phyloP scores from a whole-genome alignment of 1,140 invertebrate species.

The Olivierus martensii region DNA sequence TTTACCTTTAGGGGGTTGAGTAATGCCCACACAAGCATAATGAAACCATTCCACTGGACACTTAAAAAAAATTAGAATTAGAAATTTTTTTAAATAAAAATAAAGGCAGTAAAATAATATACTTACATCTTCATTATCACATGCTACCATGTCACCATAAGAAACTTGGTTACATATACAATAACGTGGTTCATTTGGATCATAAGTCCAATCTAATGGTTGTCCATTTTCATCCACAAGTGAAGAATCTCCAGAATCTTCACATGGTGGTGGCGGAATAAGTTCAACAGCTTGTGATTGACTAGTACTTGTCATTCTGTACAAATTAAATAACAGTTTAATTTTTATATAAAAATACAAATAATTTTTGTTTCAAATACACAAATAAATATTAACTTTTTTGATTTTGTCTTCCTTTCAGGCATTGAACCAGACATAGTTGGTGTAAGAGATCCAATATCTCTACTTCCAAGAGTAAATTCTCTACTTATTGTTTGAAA shows the following conservation, averaged over 20 bases:
- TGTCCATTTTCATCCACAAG: conserved; percentile 26
- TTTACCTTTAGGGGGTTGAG: conserved; percentile 89
- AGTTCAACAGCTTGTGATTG: neutral
- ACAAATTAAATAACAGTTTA: conserved; percentile 1
- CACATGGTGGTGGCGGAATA: conserved; percentile 14
- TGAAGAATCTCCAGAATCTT: conserved; percentile 32
- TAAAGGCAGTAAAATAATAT: neutral
- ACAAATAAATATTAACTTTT: conserved; percentile 1
- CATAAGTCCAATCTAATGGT: conserved; percentile 37
- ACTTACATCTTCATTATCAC: conserved; percentile 89
- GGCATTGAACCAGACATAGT: conserved; percentile 2
- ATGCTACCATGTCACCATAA: conserved; percentile 98
- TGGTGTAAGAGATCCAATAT: conserved; percentile 14
- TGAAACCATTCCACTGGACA: conserved; percentile 99
- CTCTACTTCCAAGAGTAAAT: conserved; percentile 17
- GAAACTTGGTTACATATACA: conserved; percentile 97
- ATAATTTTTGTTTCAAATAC: too few relatives aligned
- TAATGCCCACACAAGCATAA: conserved; percentile 92
- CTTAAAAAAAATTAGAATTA: conserved; percentile 37
- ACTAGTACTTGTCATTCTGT: neutral
- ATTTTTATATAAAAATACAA: neutral
- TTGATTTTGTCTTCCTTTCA: conserved; percentile 13
- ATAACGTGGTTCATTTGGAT: conserved; percentile 69
- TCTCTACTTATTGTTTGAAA: conserved; percentile 13
- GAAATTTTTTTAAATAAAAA: neutral